Base-by-base conservation (phyloP, 2,888 invertebrate species). In the Malthinus flaveolus region DNA sequence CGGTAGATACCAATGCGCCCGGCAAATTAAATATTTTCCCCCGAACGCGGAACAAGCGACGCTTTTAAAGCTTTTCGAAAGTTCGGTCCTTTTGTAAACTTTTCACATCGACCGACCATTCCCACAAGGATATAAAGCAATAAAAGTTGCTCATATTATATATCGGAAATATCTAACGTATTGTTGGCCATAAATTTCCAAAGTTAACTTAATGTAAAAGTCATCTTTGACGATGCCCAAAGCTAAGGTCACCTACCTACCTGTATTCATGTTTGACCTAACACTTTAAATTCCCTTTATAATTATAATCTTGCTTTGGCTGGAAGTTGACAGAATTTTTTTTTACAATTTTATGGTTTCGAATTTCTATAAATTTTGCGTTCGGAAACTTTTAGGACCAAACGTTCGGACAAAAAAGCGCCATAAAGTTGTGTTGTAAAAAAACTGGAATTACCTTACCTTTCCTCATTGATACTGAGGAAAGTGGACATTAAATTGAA, bases 231-330 rank as follows among this genome's bases (percentile, higher is more conserved):
- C 5, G 23, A 32, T 48, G 35, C 58, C 52, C 39, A 49, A 39
- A 51, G 52, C 52, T 47, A 58, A 52, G 52, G 52, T 58, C 58
- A 53, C 49, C 49, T 58, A 53, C 49, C 49, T 58, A 58, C 58
- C 58, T 58, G 53, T n/a, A 10, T 11, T 42, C 39, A 32, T 23
- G 23, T 33, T 37, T 49, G 45, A 56, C 49, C 45, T 34, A 15
- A 49, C 42, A 49, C 37, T 49, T 49, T 34, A 11, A 47, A 44
- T 44, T 15, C 50, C 49, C 56, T 45, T 34, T 35, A 37, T 44
- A 44, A 45, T 44, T 42, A 56, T 46, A 35, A 49, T 54, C 44
- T 45, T 42, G 12, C 37, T 46, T 35, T 13, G 42, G 34, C 13
- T 23, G 23, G 13, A 42, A 42, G 39, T 42, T 42, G 39, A 42